Evolutionary conservation across 2,113 vertebrate species (phyloP).

Genomic region (Pogona vitticeps): DNA sequence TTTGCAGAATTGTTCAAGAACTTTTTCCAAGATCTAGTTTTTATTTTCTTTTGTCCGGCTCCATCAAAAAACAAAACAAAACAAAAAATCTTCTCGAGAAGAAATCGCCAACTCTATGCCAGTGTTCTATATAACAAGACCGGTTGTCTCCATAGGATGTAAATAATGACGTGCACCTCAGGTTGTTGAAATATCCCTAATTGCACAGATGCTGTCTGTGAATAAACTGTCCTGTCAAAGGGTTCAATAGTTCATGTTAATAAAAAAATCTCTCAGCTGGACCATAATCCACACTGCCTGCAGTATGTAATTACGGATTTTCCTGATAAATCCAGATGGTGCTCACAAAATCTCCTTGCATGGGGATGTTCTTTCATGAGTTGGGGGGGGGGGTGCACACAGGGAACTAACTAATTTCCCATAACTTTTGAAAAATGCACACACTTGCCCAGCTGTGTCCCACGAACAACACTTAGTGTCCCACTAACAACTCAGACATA

Average conservation of each 20-base stretch:
- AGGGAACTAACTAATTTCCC: background rate
- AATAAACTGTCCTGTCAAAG: background rate
- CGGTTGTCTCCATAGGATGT: slow-evolving; percentile 4
- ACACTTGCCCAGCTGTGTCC: background rate
- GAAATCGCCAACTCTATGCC: background rate
- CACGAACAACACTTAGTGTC: background rate
- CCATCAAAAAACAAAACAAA: background rate
- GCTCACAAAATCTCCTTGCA: slow-evolving; percentile 47
- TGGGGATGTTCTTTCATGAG: slow-evolving; percentile 47
- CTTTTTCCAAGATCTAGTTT: background rate
- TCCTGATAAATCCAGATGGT: slow-evolving; percentile 45
- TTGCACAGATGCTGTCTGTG: rapidly evolving
- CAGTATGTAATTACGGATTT: slow-evolving; percentile 59
- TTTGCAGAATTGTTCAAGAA: background rate
- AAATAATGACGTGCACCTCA: slow-evolving; percentile 12
- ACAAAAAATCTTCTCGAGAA: background rate
- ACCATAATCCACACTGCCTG: slow-evolving; percentile 34
- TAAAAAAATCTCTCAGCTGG: background rate
- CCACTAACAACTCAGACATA: background rate
- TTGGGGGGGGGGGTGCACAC: background rate
- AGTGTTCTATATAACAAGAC: background rate
- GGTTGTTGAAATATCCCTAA: slow-evolving; percentile 18
- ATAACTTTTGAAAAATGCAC: background rate
- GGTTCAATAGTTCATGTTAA: rapidly evolving
- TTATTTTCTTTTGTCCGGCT: background rate